Base-by-base conservation (phyloP, 2,113 vertebrate genomes). In the Perca flavescens region DNA sequence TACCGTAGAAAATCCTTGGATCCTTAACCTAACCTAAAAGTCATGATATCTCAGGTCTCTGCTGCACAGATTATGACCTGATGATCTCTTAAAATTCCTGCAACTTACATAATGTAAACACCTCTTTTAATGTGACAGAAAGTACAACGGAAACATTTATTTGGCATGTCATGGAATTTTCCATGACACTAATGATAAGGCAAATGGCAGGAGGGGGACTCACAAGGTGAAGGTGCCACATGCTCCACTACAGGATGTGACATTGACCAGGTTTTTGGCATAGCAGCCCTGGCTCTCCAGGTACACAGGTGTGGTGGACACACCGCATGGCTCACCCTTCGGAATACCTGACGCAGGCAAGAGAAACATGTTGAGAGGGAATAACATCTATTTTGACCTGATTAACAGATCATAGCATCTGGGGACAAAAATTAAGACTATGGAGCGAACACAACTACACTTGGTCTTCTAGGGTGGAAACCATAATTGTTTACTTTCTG, bases 171-270 rank as follows among this genome's bases (percentile, higher is more conserved):
- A 5, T 2, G 34, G 12, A 47, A 21, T 54, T 21, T 54, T 64
- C 6, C 34, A 31, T 22, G 12, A 53, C 10, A 61, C 17, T 25
- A 17, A 67, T 36, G 36, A 75, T 40, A 16, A 57, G 5, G 9
- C 25, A 22, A 57, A 68, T 25, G 2, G 56, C 31, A 8, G 21
- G 12, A 62, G 22, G 14, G 50, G 31, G 25, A 75, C 96, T 96
- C 92, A 97, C 97, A 81, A 65, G 43, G 96, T 96, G 64, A 46
- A 93, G 53, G 95, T 94, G 0, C 87, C 93, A 83, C 97, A 98
- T 11, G 69, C 77, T 25, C 97, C 97, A 74, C 82, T 81, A 14
- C 97, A 98, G 17, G 94, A 95, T 0, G 94, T 87, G 74, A 97
- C 0, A 7, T 92, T 91, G 62, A 97, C 79, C 1, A 65, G 8